Conservation (phyloP, 2,888 invertebrate genomes). For the Callosobruchus maculatus region DNA sequence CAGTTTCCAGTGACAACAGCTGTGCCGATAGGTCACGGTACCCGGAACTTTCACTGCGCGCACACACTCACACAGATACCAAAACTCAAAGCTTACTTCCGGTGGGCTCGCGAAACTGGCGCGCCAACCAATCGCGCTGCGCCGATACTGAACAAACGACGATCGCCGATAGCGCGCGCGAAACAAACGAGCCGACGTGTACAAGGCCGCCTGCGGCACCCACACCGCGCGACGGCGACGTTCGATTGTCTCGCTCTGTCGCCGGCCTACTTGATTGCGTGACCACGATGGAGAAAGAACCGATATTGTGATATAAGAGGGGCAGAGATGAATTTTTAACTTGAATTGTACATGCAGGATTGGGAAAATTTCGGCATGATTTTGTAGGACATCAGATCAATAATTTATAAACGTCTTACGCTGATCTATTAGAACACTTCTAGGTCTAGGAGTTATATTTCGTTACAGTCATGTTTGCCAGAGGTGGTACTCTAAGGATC, state of each 20-base stretch:
- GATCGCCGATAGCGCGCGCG: neutral
- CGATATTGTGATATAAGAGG: neutral
- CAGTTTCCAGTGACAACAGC: neutral
- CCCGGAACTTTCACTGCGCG: neutral
- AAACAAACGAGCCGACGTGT: neutral
- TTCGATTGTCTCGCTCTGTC: too few relatives aligned
- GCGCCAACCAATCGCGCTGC: neutral
- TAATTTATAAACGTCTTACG: too few relatives aligned
- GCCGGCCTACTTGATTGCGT: too few relatives aligned
- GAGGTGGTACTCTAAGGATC: too few relatives aligned
- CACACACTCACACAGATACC: neutral
- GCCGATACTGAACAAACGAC: neutral
- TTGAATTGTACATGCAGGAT: too few relatives aligned
- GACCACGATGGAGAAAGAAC: neutral
- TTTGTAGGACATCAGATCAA: too few relatives aligned
- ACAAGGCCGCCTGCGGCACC: neutral
- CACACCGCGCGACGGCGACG: neutral
- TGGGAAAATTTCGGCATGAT: too few relatives aligned
- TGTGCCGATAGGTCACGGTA: neutral
- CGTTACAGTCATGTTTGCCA: too few relatives aligned
- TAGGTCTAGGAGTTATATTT: too few relatives aligned
- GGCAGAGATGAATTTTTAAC: neutral
- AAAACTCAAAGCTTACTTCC: neutral
- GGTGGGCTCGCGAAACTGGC: neutral
- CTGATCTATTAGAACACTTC: too few relatives aligned